Conservation (phyloP, 1,140 invertebrate species). For the Dinoponera quadriceps region DNA sequence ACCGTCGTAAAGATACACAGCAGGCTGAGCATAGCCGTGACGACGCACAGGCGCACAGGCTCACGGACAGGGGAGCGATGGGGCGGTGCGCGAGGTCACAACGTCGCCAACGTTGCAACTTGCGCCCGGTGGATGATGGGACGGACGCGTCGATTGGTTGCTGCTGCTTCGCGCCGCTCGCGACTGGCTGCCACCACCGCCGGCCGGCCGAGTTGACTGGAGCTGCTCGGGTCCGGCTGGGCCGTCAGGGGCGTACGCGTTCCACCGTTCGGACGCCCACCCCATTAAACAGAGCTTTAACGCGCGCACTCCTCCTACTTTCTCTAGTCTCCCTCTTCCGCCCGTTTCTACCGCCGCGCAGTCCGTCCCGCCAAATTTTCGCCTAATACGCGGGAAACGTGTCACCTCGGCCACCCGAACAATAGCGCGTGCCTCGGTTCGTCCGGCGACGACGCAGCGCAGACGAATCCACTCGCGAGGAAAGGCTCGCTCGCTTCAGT, state of each 20-base stretch:
- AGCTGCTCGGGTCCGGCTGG: conserved; percentile 13
- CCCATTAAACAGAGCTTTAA: conserved; percentile 72
- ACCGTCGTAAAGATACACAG: conserved; percentile 55
- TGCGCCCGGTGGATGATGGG: conserved; percentile 13
- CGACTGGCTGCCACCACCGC: not conserved
- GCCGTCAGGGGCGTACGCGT: conserved; percentile 77
- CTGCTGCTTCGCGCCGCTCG: not conserved
- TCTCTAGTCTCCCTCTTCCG: conserved; percentile 71
- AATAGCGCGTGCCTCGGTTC: too few relatives aligned
- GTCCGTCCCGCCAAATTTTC: conserved; percentile 10
- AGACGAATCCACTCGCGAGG: too few relatives aligned
- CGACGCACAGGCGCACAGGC: not conserved
- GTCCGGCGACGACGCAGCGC: too few relatives aligned
- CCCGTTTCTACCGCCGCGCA: conserved; percentile 9
- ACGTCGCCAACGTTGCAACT: conserved; percentile 59
- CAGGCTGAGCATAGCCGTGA: not conserved
- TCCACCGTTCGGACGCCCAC: conserved; percentile 76
- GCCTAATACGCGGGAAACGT: not conserved
- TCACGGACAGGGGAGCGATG: conserved; percentile 45
- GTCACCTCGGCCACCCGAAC: too few relatives aligned
- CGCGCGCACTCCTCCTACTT: conserved; percentile 77
- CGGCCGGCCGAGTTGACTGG: conserved; percentile 8
- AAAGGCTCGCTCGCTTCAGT: too few relatives aligned
- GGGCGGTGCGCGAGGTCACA: conserved; percentile 71
- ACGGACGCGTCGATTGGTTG: conserved; percentile 61